Base-by-base conservation (phyloP, 2,888 invertebrate genomes). In the Morpho helenor region DNA sequence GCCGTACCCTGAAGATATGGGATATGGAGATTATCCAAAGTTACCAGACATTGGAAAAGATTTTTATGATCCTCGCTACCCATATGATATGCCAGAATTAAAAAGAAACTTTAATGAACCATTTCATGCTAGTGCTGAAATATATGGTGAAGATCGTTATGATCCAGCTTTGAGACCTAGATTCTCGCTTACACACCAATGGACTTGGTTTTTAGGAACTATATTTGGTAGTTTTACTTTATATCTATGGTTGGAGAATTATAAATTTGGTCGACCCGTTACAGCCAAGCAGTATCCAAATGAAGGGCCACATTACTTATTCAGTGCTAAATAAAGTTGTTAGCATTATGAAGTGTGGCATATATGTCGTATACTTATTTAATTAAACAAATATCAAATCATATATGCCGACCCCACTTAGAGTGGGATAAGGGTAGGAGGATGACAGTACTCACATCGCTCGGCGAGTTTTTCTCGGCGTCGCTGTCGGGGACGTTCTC, bases 11-110 rank as follows among this genome's bases (percentile, higher is more conserved):
- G 95, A 97, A 73, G 93, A 96, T 74, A 95, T 95, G 60, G 94
- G 94, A n/a, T 90, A 85, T 70, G 97, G 97, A 8, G 98, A 99
- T 80, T 99, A 99, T 80, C 98, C 98, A 0, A 93, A 95, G 70
- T 74, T 98, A 52, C 95, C 96, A 0, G 76, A 91, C 8, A 88
- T 94, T 56, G 93, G 95, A 41, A 93, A 89, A 2, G 96, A 96
- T 65, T 84, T 92, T 2, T 94, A 92, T 79, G 97, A 98, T 88
- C 94, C 94, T 0, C 93, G 92, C 79, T 96, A 97, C 77, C 95
- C 96, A 0, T 99, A 94, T 85, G 98, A 98, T 84, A 92, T 91
- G 67, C 96, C 97, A 0, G 94, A 94, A 70, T 80, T 93, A 16
- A 97, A 94, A 75, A 93, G 96, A 72, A 97, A 98, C 84, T 96